Percentiles rank a stretch among this genome's conserved stretches.
Evolutionary conservation across 2,888 invertebrate species (phyloP).

Genomic region (Erebia aethiops): DNA sequence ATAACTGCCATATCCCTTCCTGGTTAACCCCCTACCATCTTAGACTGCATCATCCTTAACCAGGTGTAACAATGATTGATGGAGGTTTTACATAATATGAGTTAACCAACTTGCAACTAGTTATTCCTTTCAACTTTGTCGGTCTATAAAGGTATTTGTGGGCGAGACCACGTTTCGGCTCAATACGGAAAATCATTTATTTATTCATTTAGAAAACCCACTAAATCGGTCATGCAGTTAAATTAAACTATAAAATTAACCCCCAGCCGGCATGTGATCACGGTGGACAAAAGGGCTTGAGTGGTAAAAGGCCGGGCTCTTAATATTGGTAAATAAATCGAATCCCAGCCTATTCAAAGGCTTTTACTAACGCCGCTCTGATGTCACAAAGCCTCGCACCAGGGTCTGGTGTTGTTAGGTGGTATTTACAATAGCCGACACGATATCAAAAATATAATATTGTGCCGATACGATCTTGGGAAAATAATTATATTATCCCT

Average conservation of each 20-base stretch:
- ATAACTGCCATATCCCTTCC: too few species aligned
- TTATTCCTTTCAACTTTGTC: too few species aligned
- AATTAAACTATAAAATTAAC: constrained; percentile 1
- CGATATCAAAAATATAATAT: background rate
- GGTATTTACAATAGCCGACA: background rate
- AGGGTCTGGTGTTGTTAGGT: background rate
- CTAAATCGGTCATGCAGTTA: background rate
- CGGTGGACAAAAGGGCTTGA: background rate
- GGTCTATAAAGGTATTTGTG: too few species aligned
- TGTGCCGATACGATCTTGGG: background rate
- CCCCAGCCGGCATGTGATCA: background rate
- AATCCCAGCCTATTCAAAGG: background rate
- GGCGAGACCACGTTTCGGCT: too few species aligned
- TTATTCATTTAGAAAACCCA: background rate
- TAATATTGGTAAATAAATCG: constrained; percentile 14
- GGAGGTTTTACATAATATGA: too few species aligned
- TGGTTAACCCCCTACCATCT: too few species aligned
- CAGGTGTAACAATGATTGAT: too few species aligned
- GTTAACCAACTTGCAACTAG: too few species aligned
- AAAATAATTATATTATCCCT: too few species aligned
- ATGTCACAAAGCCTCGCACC: constrained; percentile 5
- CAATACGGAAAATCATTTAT: too few species aligned
- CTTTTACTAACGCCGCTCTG: constrained; percentile 8
- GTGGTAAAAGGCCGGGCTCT: background rate
- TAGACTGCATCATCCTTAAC: too few species aligned